A percentile compares a stretch with the other conserved stretches of the same genome.
phyloP scores from a whole-genome alignment of 23 tunicate genomes.

The Halocynthia aurantium region DNA sequence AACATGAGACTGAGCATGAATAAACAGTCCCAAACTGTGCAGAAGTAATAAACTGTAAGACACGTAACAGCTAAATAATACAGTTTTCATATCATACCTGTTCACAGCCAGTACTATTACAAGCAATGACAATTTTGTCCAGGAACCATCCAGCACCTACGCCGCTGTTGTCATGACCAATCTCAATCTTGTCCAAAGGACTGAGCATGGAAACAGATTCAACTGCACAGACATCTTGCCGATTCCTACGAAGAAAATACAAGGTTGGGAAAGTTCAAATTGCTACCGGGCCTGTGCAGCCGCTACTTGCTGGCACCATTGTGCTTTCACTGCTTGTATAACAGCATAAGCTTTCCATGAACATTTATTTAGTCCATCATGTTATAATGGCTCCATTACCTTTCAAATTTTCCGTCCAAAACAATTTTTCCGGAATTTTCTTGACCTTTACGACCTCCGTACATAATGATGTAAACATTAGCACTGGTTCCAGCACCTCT shows the following conservation, averaged over 20 bases:
- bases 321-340: not conserved
- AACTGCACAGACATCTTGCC: constrained; percentile 67
- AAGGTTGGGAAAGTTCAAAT: not conserved
- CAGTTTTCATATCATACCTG: constrained; percentile 40
- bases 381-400: constrained; percentile 19
- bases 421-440: constrained; percentile 62
- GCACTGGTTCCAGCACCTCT: constrained; percentile 98
- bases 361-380: not conserved
- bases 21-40: not conserved
- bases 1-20: not conserved
- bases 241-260: constrained; percentile 34
- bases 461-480: constrained; percentile 78
- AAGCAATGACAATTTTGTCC: constrained; percentile 73
- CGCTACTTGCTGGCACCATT: not conserved
- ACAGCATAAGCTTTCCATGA: not conserved
- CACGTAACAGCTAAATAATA: too few relatives aligned
- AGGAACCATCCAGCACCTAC: constrained; percentile 92
- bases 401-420: constrained; percentile 92
- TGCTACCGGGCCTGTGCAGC: not conserved
- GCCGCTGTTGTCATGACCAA: constrained; percentile 97
- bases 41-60: not conserved
- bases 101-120: constrained; percentile 65
- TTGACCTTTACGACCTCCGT: constrained; percentile 72
- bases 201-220: constrained; percentile 72
- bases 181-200: constrained; percentile 84